Conservation (phyloP, 2,888 invertebrate genomes). For the Epistrophe grossulariae region DNA sequence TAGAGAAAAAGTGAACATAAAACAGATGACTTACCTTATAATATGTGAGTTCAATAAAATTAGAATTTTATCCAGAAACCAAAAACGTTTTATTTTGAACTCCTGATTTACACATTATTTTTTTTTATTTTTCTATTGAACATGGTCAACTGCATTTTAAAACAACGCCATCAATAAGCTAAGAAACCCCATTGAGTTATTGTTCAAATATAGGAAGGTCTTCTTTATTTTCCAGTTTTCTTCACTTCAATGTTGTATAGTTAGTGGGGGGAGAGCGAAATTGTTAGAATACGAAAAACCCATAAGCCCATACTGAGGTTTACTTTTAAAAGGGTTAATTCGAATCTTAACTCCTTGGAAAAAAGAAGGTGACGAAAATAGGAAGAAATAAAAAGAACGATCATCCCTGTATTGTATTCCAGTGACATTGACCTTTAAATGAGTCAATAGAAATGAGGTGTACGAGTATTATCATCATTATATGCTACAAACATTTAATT, state of each 20-base stretch:
- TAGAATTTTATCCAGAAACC: too few relatives aligned
- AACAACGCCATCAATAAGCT: constrained; percentile 54
- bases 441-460: constrained; percentile 33
- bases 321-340: constrained; percentile 39
- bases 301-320: background rate
- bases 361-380: background rate
- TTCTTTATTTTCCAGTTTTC: background rate
- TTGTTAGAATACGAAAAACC: background rate
- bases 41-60: too few relatives aligned
- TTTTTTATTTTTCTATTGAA: constrained; percentile 6
- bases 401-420: constrained; percentile 54
- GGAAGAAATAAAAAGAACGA: constrained; percentile 21
- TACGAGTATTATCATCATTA: constrained; percentile 19
- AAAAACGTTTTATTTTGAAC: too few relatives aligned
- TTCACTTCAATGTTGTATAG: background rate
- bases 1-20: too few relatives aligned
- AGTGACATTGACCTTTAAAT: constrained; percentile 67
- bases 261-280: background rate
- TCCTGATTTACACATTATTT: too few relatives aligned
- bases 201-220: constrained; percentile 48
- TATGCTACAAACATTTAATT: background rate
- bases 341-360: background rate
- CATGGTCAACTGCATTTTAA: constrained; percentile 51
- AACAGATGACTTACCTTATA: too few relatives aligned
- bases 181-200: constrained; percentile 64